These are phyloP conservation scores for Grapholita molesta DNA, from an alignment of 1,140 invertebrate genomes.

Conservation along the genomic window DNA sequence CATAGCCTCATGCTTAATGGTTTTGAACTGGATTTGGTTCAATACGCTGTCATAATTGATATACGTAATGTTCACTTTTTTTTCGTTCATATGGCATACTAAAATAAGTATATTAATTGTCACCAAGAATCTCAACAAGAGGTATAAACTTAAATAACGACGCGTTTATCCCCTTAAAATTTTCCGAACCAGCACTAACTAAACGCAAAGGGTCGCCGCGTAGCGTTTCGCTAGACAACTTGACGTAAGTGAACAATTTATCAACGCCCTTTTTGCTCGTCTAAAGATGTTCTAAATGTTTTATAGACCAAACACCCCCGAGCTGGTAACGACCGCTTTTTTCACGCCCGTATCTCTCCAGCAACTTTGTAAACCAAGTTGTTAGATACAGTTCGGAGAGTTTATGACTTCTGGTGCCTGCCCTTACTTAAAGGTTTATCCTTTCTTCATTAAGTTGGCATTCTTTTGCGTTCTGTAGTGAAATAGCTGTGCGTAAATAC, in stretches of 20 bases:
- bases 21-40: too few species aligned
- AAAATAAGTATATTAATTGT: too few species aligned
- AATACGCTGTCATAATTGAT: too few species aligned
- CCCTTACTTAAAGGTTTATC: constrained; percentile 5
- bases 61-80: too few species aligned
- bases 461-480: neutral
- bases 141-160: too few species aligned
- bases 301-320: neutral
- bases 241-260: neutral
- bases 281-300: neutral
- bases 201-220: neutral
- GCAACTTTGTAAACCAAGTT: constrained; percentile 9
- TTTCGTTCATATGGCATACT: too few species aligned
- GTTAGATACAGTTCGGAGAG: constrained; percentile 10
- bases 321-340: neutral
- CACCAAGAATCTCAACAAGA: too few species aligned
- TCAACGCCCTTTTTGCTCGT: neutral
- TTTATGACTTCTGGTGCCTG: constrained; percentile 13
- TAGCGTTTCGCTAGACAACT: neutral
- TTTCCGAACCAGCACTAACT: neutral
- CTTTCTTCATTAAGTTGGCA: constrained; percentile 12
- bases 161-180: neutral
- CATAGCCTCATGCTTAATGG: too few species aligned
- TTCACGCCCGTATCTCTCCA: neutral
- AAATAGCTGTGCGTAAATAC: neutral